phyloP scores from a whole-genome alignment of 2,888 invertebrate species.

The Ommatoiulus sabulosus region DNA sequence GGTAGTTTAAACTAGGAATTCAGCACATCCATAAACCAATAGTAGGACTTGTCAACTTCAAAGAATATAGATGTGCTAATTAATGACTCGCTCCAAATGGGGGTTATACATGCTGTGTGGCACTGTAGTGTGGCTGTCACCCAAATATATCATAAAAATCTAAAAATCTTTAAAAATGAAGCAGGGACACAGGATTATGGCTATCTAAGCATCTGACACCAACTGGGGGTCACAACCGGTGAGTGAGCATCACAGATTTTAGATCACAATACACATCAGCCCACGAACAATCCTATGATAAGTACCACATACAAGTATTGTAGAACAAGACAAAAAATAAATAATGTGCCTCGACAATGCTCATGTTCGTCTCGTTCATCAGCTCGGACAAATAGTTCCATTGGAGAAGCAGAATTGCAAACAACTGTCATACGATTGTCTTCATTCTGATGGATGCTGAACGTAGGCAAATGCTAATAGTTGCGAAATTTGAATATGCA shows the following conservation, averaged over 20 bases:
- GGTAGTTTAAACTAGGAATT: not conserved
- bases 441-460: not conserved
- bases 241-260: slow-evolving; percentile 37
- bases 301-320: not conserved
- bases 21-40: not conserved
- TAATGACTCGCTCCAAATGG: not conserved
- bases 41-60: not conserved
- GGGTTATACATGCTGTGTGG: not conserved
- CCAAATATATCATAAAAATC: not conserved
- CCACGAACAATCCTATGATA: not conserved
- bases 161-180: not conserved
- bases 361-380: not conserved
- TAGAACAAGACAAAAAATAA: not conserved
- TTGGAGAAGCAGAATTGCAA: not conserved
- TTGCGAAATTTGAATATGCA: not conserved
- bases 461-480: not conserved
- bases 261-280: slow-evolving; percentile 17
- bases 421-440: not conserved
- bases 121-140: not conserved
- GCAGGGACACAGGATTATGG: not conserved
- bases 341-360: not conserved
- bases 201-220: slow-evolving; percentile 17
- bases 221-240: slow-evolving; percentile 35
- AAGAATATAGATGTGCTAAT: not conserved
- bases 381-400: not conserved